Evolutionary conservation across 2,888 invertebrate species (phyloP).

Genomic region (Dynastes tityus): DNA sequence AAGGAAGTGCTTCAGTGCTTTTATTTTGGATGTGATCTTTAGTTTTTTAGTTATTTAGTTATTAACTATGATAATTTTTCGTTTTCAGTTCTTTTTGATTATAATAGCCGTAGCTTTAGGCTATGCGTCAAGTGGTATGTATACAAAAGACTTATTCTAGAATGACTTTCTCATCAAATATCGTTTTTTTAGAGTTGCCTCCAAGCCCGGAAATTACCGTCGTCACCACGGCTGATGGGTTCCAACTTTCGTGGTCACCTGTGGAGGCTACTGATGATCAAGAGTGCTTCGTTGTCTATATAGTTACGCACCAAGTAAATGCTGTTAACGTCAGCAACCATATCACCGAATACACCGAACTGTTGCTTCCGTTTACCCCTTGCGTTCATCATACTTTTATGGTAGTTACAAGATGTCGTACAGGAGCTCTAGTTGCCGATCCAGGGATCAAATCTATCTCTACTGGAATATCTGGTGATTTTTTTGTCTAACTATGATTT

Average conservation of each 20-base stretch:
- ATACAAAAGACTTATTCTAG: neutral
- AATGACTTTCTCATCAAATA: neutral
- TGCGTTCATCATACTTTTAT: conserved; percentile 3
- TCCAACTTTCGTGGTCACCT: conserved; percentile 2
- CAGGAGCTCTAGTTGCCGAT: neutral
- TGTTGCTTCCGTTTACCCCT: conserved; percentile 1
- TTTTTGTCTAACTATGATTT: too few species aligned
- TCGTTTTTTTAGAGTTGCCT: neutral
- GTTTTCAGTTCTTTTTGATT: neutral
- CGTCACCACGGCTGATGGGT: neutral
- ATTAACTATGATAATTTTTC: neutral
- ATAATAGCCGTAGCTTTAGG: neutral
- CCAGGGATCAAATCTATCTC: neutral
- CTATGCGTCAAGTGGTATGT: conserved; percentile 8
- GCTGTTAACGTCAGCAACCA: neutral
- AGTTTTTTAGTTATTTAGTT: neutral
- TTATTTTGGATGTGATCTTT: too few species aligned
- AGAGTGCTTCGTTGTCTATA: neutral
- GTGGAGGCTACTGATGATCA: neutral
- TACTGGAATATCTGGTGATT: conserved; percentile 10
- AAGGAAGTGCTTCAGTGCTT: too few species aligned
- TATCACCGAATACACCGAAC: neutral
- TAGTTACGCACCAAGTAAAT: conserved; percentile 16
- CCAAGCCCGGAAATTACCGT: conserved; percentile 5
- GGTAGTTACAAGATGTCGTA: conserved; percentile 16